phyloP scores from a whole-genome alignment of 1,140 invertebrate genomes.

The Lysiphlebus fabarum region DNA sequence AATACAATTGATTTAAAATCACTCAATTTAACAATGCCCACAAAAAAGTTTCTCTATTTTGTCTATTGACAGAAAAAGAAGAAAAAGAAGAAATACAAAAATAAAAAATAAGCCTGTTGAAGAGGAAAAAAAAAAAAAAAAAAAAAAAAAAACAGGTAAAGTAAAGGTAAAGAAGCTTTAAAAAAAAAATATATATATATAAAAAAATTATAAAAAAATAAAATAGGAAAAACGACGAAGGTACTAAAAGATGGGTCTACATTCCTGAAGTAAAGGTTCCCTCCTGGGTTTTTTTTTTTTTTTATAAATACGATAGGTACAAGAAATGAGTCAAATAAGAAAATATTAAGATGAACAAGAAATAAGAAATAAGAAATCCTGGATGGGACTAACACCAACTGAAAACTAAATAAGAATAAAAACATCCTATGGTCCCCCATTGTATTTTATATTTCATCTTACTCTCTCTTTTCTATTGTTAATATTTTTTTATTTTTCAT shows the following conservation, averaged over 20 bases:
- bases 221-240: conserved; percentile 11
- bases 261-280: conserved; percentile 33
- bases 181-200: too few relatives aligned
- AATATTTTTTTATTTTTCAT: too few relatives aligned
- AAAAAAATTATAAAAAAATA: conserved; percentile 6
- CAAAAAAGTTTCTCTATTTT: background rate
- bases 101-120: conserved; percentile 35
- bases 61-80: conserved; percentile 23
- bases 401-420: too few relatives aligned
- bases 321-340: background rate
- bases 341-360: too few relatives aligned
- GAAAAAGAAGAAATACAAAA: conserved; percentile 33
- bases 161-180: conserved; percentile 15
- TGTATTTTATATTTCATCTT: conserved; percentile 14
- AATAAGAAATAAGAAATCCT: background rate
- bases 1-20: too few relatives aligned
- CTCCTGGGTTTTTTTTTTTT: conserved; percentile 5
- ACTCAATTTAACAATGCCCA: too few relatives aligned
- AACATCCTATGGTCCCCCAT: conserved; percentile 1
- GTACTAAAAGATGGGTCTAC: conserved; percentile 26
- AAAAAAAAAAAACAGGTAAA: conserved; percentile 8
- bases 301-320: background rate
- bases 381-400: background rate
- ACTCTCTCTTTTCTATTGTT: conserved; percentile 2
- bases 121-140: conserved; percentile 24